Evolutionary conservation across 2,888 invertebrate species (phyloP), one percentile per base, ranked within the genome.

Genomic region (Iselma pallidipennis): DNA sequence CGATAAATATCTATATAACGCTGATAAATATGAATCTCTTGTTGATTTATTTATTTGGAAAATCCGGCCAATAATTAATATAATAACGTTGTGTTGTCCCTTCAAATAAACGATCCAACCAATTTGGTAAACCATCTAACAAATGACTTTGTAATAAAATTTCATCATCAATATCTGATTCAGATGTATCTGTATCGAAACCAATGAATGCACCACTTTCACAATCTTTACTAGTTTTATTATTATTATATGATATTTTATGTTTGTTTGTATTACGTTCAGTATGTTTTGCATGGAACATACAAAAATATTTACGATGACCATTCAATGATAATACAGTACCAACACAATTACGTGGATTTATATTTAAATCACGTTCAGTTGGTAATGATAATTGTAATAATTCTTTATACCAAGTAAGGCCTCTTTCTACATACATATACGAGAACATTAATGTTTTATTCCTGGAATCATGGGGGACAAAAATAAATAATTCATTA

Each of bases 61-160:
- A 95, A 78, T 95, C 95, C n/a, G 98, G 98, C 98, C 98, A 99
- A 82, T 96, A 96, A 82, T 96, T 95, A 73, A 99, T 90, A 82
- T 95, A 92, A 83, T 97, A 98, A 71, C 97, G 91, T 80, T 95
- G 93, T 5, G 98, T 95, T 67, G 92, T 91, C 66, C 98, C 98
- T 81, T 98, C 98, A 80, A 98, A 97, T 67, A 99, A 84, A 23
- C 96, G 88, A 82, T 99, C 98, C 76, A 99, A 83, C 98, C 98
- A 99, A 83, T 95, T 95, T 57, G 95, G 91, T 57, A 99, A 86
- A 0, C 96, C 96, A 77, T 96, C 95, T 56, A 98, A 83, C 42
- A 97, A 86, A 81, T 79, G 77, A 16, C 79, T 81, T 68, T 82
- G 82, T 58, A 87, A 77, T 37, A 85, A 77, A 21, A 84, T 81